Conservation (phyloP, 2,888 invertebrate genomes). For the Eupithecia vulgata region DNA sequence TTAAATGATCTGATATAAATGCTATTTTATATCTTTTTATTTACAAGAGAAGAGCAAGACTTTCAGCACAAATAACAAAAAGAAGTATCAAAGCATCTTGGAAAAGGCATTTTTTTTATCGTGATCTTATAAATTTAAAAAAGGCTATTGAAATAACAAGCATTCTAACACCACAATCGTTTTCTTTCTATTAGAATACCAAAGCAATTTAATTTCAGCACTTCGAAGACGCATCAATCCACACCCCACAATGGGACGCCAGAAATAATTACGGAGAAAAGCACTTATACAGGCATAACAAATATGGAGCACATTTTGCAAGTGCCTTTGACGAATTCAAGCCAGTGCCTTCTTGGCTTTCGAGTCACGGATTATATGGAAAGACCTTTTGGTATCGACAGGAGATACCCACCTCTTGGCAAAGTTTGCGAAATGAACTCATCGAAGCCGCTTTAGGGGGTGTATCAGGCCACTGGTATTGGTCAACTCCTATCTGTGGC, state of each 20-base stretch:
- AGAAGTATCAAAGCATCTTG: background rate
- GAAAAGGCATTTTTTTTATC: background rate
- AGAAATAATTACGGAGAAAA: conserved; percentile 52
- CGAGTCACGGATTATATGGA: conserved; percentile 67
- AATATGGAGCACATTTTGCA: conserved; percentile 82
- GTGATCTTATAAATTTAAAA: background rate
- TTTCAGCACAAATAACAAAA: background rate
- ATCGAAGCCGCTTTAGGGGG: conserved; percentile 78
- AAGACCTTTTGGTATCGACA: conserved; percentile 71
- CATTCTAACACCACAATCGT: background rate
- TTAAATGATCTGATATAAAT: background rate
- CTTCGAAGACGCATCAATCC: conserved; percentile 72
- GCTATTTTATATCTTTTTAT: background rate
- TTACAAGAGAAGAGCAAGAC: background rate
- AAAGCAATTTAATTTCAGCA: conserved; percentile 53
- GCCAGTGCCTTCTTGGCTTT: conserved; percentile 55
- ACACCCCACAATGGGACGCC: conserved; percentile 81
- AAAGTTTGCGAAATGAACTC: conserved; percentile 79
- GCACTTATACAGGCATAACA: conserved; percentile 80
- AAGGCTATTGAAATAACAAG: background rate
- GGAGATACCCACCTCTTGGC: conserved; percentile 84
- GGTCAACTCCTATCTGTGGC: conserved; percentile 84
- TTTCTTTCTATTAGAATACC: background rate
- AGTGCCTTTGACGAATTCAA: conserved; percentile 58
- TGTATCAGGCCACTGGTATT: conserved; percentile 76